A percentile compares a stretch with the other conserved stretches of the same genome.
These are phyloP conservation scores for Pocillopora damicornis DNA, from an alignment of 64 coral and sea anemone species.

Conservation along the genomic window DNA sequence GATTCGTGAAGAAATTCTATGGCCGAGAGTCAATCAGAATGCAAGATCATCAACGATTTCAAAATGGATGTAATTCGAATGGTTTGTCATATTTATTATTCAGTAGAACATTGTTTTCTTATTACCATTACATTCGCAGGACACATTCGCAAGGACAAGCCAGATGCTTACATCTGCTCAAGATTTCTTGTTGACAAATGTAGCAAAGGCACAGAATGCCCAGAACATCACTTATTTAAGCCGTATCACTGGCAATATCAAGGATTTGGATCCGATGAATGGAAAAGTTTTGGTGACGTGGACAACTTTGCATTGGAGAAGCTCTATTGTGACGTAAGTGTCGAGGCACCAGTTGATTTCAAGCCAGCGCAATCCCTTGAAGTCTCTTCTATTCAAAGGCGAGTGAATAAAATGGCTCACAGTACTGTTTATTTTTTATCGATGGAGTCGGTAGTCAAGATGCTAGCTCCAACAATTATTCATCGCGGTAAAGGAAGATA, in stretches of 20 bases:
- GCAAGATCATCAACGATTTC: too few relatives aligned
- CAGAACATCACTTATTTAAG: slow-evolving; percentile 50
- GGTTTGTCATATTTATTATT: not conserved
- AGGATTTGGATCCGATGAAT: not conserved
- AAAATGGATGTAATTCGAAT: too few relatives aligned
- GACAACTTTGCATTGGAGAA: slow-evolving; percentile 60
- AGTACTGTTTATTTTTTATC: too few relatives aligned
- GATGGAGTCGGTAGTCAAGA: not conserved
- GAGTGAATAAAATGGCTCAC: not conserved
- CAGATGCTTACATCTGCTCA: slow-evolving; percentile 33
- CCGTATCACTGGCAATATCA: slow-evolving; percentile 83
- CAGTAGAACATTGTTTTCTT: not conserved
- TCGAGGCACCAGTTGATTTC: not conserved
- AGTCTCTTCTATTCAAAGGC: not conserved
- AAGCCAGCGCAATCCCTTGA: slow-evolving; percentile 2
- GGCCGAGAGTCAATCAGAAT: too few relatives aligned
- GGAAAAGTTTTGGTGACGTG: slow-evolving; percentile 29
- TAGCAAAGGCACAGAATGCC: slow-evolving; percentile 26
- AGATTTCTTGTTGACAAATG: slow-evolving; percentile 58
- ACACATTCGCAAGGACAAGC: slow-evolving; percentile 15
- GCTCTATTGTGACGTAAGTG: slow-evolving; percentile 64
- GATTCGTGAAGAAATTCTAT: not conserved
- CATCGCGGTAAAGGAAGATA: too few relatives aligned
- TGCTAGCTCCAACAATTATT: too few relatives aligned
- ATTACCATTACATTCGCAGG: not conserved